Percentiles rank a stretch among this genome's conserved stretches.
These are phyloP conservation scores for Echinometra lucunter DNA, from an alignment of 53 echinoderm and acorn worm genomes.

Conservation along the genomic window DNA sequence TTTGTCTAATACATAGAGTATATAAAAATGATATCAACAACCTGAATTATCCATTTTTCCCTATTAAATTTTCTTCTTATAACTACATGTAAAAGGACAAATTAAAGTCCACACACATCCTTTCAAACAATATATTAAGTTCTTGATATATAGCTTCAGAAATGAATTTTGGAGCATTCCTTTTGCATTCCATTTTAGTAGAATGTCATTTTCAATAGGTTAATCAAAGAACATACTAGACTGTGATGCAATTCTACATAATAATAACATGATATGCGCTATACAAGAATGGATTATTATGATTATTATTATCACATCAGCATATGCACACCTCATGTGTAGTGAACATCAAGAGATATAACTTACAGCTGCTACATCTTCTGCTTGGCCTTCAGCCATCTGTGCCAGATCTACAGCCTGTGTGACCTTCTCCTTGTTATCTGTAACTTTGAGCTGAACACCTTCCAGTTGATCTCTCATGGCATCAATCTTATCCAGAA, in stretches of 20 bases:
- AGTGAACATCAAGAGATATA: background rate
- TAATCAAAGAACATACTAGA: too few relatives aligned
- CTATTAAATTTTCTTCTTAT: background rate
- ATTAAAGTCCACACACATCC: background rate
- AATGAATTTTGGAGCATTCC: too few relatives aligned
- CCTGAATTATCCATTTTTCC: background rate
- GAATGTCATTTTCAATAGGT: too few relatives aligned
- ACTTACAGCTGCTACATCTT: constrained; percentile 74
- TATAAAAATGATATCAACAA: background rate
- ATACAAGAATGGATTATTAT: too few relatives aligned
- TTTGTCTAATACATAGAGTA: too few relatives aligned
- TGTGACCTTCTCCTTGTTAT: constrained; percentile 79
- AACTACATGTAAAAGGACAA: background rate
- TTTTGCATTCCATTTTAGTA: too few relatives aligned
- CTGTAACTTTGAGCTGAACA: constrained; percentile 84
- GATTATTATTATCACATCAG: too few relatives aligned
- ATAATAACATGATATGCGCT: too few relatives aligned
- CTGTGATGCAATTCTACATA: too few relatives aligned
- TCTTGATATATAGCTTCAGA: too few relatives aligned
- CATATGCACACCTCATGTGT: too few relatives aligned
- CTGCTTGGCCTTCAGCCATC: constrained; percentile 76
- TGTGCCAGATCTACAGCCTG: constrained; percentile 79
- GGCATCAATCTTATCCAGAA: constrained; percentile 77
- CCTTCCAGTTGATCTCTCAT: constrained; percentile 80
- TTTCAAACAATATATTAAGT: background rate